Evolutionary conservation across 2,888 invertebrate genomes (phyloP), one percentile per base, ranked within the genome.

Genomic region (Limnephilus auricula): DNA sequence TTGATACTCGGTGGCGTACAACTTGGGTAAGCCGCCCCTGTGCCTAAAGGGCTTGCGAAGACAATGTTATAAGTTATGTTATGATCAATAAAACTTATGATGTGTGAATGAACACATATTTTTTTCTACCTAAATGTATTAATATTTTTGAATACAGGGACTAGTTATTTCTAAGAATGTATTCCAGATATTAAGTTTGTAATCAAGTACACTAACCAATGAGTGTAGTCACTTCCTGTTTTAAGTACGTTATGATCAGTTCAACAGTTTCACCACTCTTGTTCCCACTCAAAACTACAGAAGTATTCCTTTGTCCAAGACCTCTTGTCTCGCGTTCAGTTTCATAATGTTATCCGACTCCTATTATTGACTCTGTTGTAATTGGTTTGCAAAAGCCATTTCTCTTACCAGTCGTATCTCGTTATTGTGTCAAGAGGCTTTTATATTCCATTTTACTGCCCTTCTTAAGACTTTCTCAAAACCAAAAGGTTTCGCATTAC

Each of bases 301-400:
- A 45, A 65, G 80, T 80, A 80, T 32, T 40, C 80, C 80, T 80
- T 80, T 80, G 31, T 80, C 80, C 80, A 32, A 15, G 30, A 80
- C 31, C 80, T 80, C 15, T 79, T 30, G 79, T 79, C 31, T 79
- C 31, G 79, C 31, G 31, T 6, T 0, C 80, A 80, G 6, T 80
- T 80, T 80, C 80, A 80, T 80, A 65, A 65, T 6, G 25, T 65
- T 65, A 25, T 65, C 50, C 50, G 50, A 65, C 25, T 65, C 50
- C 50, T 65, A 65, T 65, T 65, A 65, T 80, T 80, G 80, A 31
- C 80, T 80, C 31, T 31, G 80, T 80, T 80, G 30, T 32, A 80
- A 12, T 80, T 80, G 80, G 12, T 79, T 79, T 79, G 79, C 79
- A 79, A 79, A 79, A 6, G 79, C 13, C 79, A 79, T 31, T 30